Evolutionary conservation across 1,140 invertebrate species (phyloP).

Genomic region (Drosophila arizonae): DNA sequence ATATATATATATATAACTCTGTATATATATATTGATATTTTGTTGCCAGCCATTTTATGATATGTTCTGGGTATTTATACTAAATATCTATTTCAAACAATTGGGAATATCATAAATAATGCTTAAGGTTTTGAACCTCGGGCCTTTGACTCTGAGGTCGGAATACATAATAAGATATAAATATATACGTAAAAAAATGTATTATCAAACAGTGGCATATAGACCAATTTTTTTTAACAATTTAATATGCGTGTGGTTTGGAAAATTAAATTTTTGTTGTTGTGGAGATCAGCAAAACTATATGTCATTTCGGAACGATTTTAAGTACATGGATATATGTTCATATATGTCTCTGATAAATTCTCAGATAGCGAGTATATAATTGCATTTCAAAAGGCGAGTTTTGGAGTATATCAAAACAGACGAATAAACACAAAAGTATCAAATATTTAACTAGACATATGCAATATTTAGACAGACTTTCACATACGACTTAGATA

Average conservation of each 20-base stretch:
- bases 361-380: constrained; percentile 43
- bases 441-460: constrained; percentile 42
- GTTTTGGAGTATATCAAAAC: constrained; percentile 75
- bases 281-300: constrained; percentile 49
- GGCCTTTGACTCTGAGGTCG: constrained; percentile 30
- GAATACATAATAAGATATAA: constrained; percentile 56
- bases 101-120: constrained; percentile 72
- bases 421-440: constrained; percentile 29
- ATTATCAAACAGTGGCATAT: constrained; percentile 11
- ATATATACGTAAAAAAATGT: constrained; percentile 36
- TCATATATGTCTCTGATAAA: constrained; percentile 25
- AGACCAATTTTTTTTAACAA: constrained; percentile 10
- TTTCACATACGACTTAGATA: constrained; percentile 22
- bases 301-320: neutral
- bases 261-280: neutral
- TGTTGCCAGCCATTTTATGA: constrained; percentile 36
- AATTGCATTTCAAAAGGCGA: constrained; percentile 44
- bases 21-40: constrained; percentile 7
- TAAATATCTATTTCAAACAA: constrained; percentile 54
- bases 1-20: neutral
- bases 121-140: constrained; percentile 57
- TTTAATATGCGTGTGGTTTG: constrained; percentile 7
- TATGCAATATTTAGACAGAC: constrained; percentile 47
- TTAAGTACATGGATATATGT: constrained; percentile 62
- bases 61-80: constrained; percentile 53